Evolutionary conservation across 2,888 invertebrate species (phyloP).

Genomic region (Trichacis sp.): DNA sequence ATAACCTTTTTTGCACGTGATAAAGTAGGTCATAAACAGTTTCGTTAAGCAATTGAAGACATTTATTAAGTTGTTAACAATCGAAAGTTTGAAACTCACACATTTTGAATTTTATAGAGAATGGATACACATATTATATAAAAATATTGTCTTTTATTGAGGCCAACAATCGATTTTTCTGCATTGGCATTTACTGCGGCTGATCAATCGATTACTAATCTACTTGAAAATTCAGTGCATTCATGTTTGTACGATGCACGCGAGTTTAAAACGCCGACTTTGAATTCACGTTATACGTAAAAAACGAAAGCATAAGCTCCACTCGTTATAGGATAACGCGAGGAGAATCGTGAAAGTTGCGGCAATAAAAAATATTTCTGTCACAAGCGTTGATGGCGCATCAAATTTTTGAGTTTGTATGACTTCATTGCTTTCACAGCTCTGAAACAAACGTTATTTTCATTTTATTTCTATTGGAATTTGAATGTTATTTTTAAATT

Average conservation of each 20-base stretch:
- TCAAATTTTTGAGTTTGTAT: slow-evolving; percentile 1
- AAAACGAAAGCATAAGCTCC: slow-evolving; percentile 22
- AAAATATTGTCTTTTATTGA: too few relatives aligned
- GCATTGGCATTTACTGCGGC: slow-evolving; percentile 11
- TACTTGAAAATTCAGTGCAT: slow-evolving; percentile 8
- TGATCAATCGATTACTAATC: slow-evolving; percentile 22
- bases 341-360: slow-evolving; percentile 15
- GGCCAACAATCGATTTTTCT: too few relatives aligned
- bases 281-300: slow-evolving; percentile 12
- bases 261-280: slow-evolving; percentile 14
- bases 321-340: slow-evolving; percentile 17
- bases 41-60: too few relatives aligned
- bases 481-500: background rate
- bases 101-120: too few relatives aligned
- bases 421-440: background rate
- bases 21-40: too few relatives aligned
- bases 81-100: too few relatives aligned
- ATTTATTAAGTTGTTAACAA: too few relatives aligned
- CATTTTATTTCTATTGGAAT: background rate
- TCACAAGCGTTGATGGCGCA: slow-evolving; percentile 7
- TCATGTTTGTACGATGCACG: slow-evolving; percentile 14
- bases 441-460: background rate
- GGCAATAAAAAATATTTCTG: slow-evolving; percentile 10
- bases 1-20: too few relatives aligned
- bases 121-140: too few relatives aligned